phyloP scores from a whole-genome alignment of 2,797 vertebrate genomes.

The Pangasius djambal region DNA sequence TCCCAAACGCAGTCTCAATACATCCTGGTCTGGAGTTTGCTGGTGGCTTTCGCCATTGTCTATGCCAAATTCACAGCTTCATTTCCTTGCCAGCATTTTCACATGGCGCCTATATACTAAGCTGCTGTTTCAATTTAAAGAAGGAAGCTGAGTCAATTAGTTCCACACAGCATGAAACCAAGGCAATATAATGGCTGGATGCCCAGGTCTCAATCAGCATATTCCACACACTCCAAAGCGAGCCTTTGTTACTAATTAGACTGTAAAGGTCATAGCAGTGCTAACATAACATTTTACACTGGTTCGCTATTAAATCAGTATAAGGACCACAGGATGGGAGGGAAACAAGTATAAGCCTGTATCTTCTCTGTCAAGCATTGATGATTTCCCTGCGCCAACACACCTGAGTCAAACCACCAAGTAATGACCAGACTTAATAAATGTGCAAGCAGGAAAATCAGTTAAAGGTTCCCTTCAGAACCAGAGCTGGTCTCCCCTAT shows the following conservation, averaged over 20 bases:
- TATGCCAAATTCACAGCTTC: constrained; percentile 38
- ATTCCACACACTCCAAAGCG: constrained; percentile 33
- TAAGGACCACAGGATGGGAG: neutral
- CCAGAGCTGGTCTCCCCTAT: neutral
- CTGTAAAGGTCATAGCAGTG: constrained; percentile 26
- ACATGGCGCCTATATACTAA: constrained; percentile 44
- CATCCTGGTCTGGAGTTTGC: constrained; percentile 39
- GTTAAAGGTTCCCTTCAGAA: neutral
- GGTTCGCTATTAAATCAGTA: constrained; percentile 12
- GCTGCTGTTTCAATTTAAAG: constrained; percentile 50
- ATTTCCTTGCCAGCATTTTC: constrained; percentile 53
- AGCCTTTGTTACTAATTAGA: constrained; percentile 40
- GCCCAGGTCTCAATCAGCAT: constrained; percentile 47
- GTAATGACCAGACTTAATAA: neutral
- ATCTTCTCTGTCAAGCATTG: neutral
- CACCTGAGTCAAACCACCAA: neutral
- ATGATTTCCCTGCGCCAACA: neutral
- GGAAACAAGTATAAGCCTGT: neutral
- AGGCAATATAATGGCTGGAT: constrained; percentile 45
- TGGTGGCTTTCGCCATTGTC: constrained; percentile 39
- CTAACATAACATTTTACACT: constrained; percentile 6
- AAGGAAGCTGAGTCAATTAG: constrained; percentile 58
- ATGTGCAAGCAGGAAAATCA: neutral
- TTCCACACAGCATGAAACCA: constrained; percentile 42
- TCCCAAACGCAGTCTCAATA: constrained; percentile 13